Base-by-base conservation (phyloP, 2,797 vertebrate genomes). In the Hippopotamyrus pictus region DNA sequence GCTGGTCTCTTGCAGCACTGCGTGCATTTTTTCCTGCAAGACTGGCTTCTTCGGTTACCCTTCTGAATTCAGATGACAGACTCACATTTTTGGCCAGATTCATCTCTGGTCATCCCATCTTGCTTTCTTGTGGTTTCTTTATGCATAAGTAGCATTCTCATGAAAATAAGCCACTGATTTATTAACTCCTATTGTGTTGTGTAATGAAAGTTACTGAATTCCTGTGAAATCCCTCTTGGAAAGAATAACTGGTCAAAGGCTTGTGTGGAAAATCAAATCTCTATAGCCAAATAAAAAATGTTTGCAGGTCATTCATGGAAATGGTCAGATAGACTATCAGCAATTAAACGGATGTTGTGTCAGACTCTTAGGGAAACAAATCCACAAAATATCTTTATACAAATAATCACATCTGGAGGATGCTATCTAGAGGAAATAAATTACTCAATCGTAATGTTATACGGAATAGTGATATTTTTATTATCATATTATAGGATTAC, bases 401-500 rank as follows among this genome's bases (percentile, higher is more conserved):
- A 92, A 92, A 84, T 50, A 84, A 93, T 92, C 90, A 87, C 91
- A 90, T 90, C 53, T 90, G 89, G 89, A 90, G 69, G 88, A 93
- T 91, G 88, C 91, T 91, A 91, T 46, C 90, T 59, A 48, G 90
- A 91, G 88, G 90, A 92, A 88, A 90, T 88, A 84, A 59, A 2
- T 87, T 90, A 89, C 87, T 91, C 91, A 93, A 89, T 90, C 89
- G 91, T 89, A 91, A 90, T 88, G 89, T 83, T 90, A 89, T 90
- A 89, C 53, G 79, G 51, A 54, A 86, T 86, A 86, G 89, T 88
- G 86, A 88, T 92, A 92, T 89, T 93, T 94, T 93, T 93, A 92
- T 93, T 91, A 91, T 90, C 69, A 96, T 96, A 97, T 97, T 96
- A 97, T 96, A 96, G 96, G 95, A 96, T 96, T 95, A 96, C 95